A percentile compares a stretch with the other conserved stretches of the same genome.
phyloP scores from a whole-genome alignment of 2,888 invertebrate species.

The Gryllus longicercus region DNA sequence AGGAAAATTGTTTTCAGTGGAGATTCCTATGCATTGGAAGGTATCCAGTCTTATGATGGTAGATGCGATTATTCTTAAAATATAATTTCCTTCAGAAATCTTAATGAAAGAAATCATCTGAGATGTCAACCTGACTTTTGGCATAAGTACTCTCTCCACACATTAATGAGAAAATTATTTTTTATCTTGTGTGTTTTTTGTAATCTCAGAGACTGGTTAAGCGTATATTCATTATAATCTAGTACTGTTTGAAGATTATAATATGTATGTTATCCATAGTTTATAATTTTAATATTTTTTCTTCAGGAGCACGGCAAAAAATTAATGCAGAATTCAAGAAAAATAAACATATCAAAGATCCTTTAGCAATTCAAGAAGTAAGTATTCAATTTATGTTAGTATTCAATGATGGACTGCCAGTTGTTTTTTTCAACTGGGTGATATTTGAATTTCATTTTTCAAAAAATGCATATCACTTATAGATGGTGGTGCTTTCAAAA shows the following conservation, averaged over 20 bases:
- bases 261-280: background rate
- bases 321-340: constrained; percentile 74
- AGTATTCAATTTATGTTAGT: constrained; percentile 28
- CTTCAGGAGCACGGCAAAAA: constrained; percentile 59
- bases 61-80: background rate
- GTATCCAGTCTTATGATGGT: constrained; percentile 41
- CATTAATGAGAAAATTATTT: too few species aligned
- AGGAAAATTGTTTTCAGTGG: constrained; percentile 64
- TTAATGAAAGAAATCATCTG: background rate
- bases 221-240: background rate
- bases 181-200: too few species aligned
- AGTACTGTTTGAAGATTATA: background rate
- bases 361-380: constrained; percentile 62
- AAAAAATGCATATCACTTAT: constrained; percentile 41
- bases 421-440: background rate
- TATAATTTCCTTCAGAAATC: constrained; percentile 19
- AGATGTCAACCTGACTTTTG: too few species aligned
- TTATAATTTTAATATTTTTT: constrained; percentile 23
- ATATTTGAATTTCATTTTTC: background rate
- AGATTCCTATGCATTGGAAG: constrained; percentile 58
- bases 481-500: constrained; percentile 66
- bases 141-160: too few species aligned
- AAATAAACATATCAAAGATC: constrained; percentile 60
- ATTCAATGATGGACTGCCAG: background rate
- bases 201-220: too few species aligned